A percentile compares a stretch with the other conserved stretches of the same genome.
Evolutionary conservation across 2,797 vertebrate species (phyloP).

Genomic region (Falco rusticolus): DNA sequence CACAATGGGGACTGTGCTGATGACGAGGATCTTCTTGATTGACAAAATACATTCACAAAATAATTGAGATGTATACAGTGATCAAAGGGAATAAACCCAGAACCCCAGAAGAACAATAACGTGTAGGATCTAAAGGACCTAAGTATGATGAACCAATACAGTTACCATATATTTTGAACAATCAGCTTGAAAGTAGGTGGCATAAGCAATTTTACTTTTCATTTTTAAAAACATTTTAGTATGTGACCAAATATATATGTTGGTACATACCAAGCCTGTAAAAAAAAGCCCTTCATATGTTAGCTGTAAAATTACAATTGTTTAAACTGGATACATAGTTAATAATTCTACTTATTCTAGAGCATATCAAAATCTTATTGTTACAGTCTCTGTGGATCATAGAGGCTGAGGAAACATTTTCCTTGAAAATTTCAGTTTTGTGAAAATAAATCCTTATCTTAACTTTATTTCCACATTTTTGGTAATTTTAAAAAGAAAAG

Average conservation of each 20-base stretch:
- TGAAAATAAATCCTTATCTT: neutral
- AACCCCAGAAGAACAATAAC: neutral
- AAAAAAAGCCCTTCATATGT: neutral
- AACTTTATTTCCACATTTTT: neutral
- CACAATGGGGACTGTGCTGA: neutral
- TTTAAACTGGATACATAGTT: neutral
- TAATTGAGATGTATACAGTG: fast-evolving
- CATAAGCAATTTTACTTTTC: neutral
- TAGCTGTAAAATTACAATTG: neutral
- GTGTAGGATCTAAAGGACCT: neutral
- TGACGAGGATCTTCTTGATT: neutral
- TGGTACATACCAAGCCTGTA: fast-evolving
- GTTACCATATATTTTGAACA: neutral
- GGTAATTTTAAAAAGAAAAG: neutral
- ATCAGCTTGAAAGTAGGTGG: neutral
- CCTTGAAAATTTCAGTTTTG: neutral
- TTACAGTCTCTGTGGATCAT: neutral
- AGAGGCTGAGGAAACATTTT: neutral
- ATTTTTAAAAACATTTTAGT: neutral
- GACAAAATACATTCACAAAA: neutral
- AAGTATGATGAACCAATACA: neutral
- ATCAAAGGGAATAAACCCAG: neutral
- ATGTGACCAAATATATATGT: neutral
- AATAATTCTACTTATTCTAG: neutral
- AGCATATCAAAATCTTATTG: neutral